These are phyloP conservation scores for Lithobates pipiens DNA, from an alignment of 2,797 vertebrate species.

Conservation along the genomic window DNA sequence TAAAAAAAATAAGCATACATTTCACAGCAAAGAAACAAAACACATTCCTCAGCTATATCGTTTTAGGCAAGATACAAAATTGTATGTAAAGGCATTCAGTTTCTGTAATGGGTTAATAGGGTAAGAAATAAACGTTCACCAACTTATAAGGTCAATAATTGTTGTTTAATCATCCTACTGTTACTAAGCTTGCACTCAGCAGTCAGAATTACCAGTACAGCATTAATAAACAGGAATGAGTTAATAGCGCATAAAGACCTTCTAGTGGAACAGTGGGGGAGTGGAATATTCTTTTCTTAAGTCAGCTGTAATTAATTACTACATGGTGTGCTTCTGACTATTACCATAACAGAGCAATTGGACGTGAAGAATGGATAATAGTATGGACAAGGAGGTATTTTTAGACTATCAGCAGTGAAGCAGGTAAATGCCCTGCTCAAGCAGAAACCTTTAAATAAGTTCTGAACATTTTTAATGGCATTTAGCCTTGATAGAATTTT, in stretches of 20 bases:
- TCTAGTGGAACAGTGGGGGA: slow-evolving; percentile 94
- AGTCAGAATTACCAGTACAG: slow-evolving; percentile 92
- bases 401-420: slow-evolving; percentile 84
- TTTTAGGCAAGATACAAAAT: not conserved
- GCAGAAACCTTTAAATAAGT: slow-evolving; percentile 77
- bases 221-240: slow-evolving; percentile 99
- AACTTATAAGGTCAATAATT: slow-evolving; percentile 86
- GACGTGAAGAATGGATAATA: slow-evolving; percentile 99
- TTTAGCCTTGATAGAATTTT: slow-evolving; percentile 74
- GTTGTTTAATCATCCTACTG: slow-evolving; percentile 84
- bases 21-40: not conserved
- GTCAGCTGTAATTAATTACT: slow-evolving; percentile 99
- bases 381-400: slow-evolving; percentile 94
- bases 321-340: slow-evolving; percentile 97
- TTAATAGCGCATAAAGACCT: slow-evolving; percentile 99
- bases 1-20: not conserved
- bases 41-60: not conserved
- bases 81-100: not conserved
- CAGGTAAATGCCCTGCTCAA: slow-evolving; percentile 80
- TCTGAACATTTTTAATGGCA: slow-evolving; percentile 76
- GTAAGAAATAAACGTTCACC: slow-evolving; percentile 76
- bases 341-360: slow-evolving; percentile 99
- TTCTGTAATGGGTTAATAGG: slow-evolving; percentile 52
- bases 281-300: slow-evolving; percentile 97
- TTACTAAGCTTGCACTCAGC: slow-evolving; percentile 83